Evolutionary conservation across 2,113 vertebrate genomes (phyloP).

Genomic region (Nettapus auritus): DNA sequence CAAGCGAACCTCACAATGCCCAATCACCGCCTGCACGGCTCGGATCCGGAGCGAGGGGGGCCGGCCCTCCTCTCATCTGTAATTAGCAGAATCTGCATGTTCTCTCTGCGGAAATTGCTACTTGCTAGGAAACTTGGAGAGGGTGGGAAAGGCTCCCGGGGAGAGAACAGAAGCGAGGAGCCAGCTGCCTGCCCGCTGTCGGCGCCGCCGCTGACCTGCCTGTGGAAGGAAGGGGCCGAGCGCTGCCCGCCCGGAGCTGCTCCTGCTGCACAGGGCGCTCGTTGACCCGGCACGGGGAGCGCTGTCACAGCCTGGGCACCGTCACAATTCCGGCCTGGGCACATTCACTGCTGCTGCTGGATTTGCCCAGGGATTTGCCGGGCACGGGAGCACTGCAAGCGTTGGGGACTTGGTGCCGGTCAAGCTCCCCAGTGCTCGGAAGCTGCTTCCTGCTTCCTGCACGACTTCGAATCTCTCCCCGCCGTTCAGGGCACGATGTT

Average conservation of each 20-base stretch:
- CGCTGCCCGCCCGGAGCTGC: neutral
- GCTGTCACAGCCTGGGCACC: fast-evolving
- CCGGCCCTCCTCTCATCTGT: neutral
- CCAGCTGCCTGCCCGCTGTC: neutral
- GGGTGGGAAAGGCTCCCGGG: neutral
- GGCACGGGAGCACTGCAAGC: neutral
- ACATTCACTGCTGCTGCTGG: fast-evolving
- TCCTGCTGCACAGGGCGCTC: neutral
- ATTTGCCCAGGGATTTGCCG: neutral
- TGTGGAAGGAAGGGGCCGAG: fast-evolving
- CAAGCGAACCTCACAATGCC: fast-evolving
- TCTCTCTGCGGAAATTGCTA: neutral
- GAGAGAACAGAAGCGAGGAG: neutral
- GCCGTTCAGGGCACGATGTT: fast-evolving
- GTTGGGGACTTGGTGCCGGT: neutral
- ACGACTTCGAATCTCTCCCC: neutral
- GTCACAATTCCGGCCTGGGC: neutral
- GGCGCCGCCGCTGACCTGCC: fast-evolving
- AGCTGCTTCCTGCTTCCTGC: fast-evolving
- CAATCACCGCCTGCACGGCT: fast-evolving
- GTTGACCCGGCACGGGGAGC: neutral
- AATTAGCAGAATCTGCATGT: neutral
- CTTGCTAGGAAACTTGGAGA: neutral
- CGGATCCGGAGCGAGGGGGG: neutral
- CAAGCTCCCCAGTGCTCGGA: neutral